phyloP scores from a whole-genome alignment of 2,113 vertebrate species.

The Onychorhynchus coronatus region DNA sequence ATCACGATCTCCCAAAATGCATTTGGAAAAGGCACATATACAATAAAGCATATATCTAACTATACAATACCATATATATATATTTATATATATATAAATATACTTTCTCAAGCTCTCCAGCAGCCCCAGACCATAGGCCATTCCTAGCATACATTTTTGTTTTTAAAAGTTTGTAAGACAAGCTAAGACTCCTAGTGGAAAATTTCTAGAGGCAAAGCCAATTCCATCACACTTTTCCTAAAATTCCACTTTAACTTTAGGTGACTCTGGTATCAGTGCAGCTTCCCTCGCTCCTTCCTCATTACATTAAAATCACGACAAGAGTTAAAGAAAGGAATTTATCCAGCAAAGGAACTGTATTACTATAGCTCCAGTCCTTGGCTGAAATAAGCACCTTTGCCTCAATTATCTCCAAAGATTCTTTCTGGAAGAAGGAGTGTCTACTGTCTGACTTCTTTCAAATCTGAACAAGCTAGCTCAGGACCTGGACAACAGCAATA shows the following conservation, averaged over 20 bases:
- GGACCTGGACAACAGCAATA: background rate
- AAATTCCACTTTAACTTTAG: background rate
- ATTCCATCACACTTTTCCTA: background rate
- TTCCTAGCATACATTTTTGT: background rate
- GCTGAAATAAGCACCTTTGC: background rate
- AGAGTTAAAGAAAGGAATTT: background rate
- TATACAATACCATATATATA: conserved; percentile 25
- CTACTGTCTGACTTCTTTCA: background rate
- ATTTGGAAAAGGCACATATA: conserved; percentile 76
- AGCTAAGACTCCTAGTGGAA: background rate
- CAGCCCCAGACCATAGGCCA: conserved; percentile 48
- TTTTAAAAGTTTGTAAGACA: background rate
- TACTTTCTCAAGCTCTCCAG: conserved; percentile 55
- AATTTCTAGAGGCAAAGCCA: background rate
- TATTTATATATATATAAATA: conserved; percentile 11
- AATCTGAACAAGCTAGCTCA: background rate
- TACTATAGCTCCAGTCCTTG: background rate
- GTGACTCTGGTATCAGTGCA: fast-evolving
- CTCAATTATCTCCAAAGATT: background rate
- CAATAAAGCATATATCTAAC: conserved; percentile 55
- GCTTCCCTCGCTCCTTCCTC: background rate
- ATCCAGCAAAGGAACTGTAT: background rate
- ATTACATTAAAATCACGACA: background rate
- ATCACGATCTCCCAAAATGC: conserved; percentile 56
- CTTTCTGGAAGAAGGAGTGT: background rate